Evolutionary conservation across 2,888 invertebrate species (phyloP), one percentile per base, ranked within the genome.

Genomic region (Drosophila picticornis): DNA sequence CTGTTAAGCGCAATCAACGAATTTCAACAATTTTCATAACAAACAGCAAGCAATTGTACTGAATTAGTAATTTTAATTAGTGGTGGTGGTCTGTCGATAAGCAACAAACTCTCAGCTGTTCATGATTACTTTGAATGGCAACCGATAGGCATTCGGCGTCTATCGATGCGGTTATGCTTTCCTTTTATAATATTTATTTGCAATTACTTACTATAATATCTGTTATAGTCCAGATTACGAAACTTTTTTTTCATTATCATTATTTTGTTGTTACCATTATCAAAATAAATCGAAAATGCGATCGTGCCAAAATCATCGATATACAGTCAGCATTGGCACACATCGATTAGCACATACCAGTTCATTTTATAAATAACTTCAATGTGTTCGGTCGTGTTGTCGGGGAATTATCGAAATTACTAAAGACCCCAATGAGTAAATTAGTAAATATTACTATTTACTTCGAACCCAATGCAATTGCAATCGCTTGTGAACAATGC

Each of bases 361-460:
- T 70, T 70, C 77, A 79, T 77, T 79, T 79, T 79, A 79, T 80
- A 79, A 79, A 79, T 79, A 79, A 79, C 77, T 77, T 80, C 73
- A 70, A 80, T 73, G 81, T 74, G 79, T 80, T 81, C 74, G 73
- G 79, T 79, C 38, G 81, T 73, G 70, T 55, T 61, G 77, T 74
- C 81, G 73, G 60, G 40, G 22, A 34, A 60, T 48, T 63, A 65
- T 66, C 57, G 60, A 61, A 77, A 52, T 61, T 66, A 57, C 34
- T 34, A 66, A 64, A 64, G 50, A 78, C 10, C 40, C 60, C 19
- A 64, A 34, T 57, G 65, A 43, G 48, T 62, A 36, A 60, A 59
- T 65, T 56, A 65, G 52, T 52, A 66, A 65, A 76, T 62, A 57
- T 29, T 32, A 53, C 4, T 64, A 59, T 68, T 61, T 52, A 22